Conservation (phyloP, 2,888 invertebrate species). For the Polymixis flavicincta region DNA sequence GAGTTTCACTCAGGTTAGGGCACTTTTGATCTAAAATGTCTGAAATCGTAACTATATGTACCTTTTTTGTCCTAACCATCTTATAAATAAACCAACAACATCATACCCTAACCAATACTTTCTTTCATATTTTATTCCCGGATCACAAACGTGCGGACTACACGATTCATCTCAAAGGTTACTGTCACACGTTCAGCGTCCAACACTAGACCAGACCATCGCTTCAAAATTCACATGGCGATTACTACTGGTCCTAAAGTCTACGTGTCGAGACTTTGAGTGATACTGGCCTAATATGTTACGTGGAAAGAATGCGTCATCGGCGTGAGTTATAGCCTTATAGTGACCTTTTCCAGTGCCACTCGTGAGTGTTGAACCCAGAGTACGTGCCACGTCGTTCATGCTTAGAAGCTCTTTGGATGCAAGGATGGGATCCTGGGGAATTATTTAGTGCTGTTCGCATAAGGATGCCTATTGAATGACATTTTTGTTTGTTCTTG, state of each 20-base stretch:
- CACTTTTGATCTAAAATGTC: neutral
- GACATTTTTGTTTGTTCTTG: neutral
- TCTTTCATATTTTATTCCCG: conserved; percentile 30
- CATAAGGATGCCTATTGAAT: conserved; percentile 7
- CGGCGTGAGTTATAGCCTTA: conserved; percentile 19
- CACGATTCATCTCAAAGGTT: conserved; percentile 23
- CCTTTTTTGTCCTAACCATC: neutral
- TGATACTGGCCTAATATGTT: conserved; percentile 47
- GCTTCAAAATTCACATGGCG: conserved; percentile 47
- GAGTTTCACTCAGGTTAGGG: no score
- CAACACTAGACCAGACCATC: conserved; percentile 15
- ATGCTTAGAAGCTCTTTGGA: conserved; percentile 24
- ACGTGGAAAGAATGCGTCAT: conserved; percentile 55
- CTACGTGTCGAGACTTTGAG: conserved; percentile 36
- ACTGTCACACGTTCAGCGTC: conserved; percentile 16
- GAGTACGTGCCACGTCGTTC: conserved; percentile 31
- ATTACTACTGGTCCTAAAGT: conserved; percentile 40
- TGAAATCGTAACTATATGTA: neutral
- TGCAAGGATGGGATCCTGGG: conserved; percentile 34
- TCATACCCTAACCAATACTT: conserved; percentile 2
- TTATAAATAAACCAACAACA: conserved; percentile 27
- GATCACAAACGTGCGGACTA: conserved; percentile 15
- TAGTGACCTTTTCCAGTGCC: conserved; percentile 26
- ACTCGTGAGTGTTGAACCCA: conserved; percentile 36
- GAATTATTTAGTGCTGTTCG: conserved; percentile 48